A percentile compares a stretch with the other conserved stretches of the same genome.
Evolutionary conservation across 2,113 vertebrate genomes (phyloP).

Genomic region (Tretioscincus oriximinensis): DNA sequence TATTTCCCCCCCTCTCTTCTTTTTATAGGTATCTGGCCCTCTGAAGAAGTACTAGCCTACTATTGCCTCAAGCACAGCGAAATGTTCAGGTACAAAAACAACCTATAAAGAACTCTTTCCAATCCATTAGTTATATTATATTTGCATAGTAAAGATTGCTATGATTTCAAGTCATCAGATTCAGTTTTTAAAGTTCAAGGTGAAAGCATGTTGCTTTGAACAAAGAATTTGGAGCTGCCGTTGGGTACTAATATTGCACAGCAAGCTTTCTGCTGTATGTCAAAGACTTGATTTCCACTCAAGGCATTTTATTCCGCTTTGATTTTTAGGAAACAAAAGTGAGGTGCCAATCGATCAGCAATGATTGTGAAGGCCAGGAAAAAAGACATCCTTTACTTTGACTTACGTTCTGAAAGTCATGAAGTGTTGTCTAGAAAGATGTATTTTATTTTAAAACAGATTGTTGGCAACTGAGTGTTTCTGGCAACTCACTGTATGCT

Average conservation of each 20-base stretch:
- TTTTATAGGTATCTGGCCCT: slow-evolving; percentile 90
- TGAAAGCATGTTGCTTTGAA: slow-evolving; percentile 75
- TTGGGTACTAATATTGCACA: slow-evolving; percentile 77
- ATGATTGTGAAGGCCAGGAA: slow-evolving; percentile 89
- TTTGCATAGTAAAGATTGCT: slow-evolving; percentile 66
- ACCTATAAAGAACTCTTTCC: slow-evolving; percentile 57
- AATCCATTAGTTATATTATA: slow-evolving; percentile 58
- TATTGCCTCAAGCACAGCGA: slow-evolving; percentile 90
- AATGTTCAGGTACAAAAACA: slow-evolving; percentile 84
- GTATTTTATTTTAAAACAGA: slow-evolving; percentile 51
- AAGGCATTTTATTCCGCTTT: slow-evolving; percentile 92
- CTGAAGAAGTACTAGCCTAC: slow-evolving; percentile 95
- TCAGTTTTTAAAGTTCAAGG: slow-evolving; percentile 69
- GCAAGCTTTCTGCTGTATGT: slow-evolving; percentile 77
- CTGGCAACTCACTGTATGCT: slow-evolving; percentile 16
- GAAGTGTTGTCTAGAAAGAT: slow-evolving; percentile 63
- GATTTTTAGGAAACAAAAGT: slow-evolving; percentile 92
- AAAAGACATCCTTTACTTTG: slow-evolving; percentile 69
- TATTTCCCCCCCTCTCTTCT: neutral
- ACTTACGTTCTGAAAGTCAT: slow-evolving; percentile 63
- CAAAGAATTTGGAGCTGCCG: slow-evolving; percentile 76
- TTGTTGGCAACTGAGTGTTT: slow-evolving; percentile 5
- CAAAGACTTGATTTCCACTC: slow-evolving; percentile 95
- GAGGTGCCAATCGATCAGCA: slow-evolving; percentile 84
- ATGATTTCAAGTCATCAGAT: slow-evolving; percentile 67